Evolutionary conservation across 1,140 invertebrate species (phyloP).

Genomic region (Drosophila equinoxialis): DNA sequence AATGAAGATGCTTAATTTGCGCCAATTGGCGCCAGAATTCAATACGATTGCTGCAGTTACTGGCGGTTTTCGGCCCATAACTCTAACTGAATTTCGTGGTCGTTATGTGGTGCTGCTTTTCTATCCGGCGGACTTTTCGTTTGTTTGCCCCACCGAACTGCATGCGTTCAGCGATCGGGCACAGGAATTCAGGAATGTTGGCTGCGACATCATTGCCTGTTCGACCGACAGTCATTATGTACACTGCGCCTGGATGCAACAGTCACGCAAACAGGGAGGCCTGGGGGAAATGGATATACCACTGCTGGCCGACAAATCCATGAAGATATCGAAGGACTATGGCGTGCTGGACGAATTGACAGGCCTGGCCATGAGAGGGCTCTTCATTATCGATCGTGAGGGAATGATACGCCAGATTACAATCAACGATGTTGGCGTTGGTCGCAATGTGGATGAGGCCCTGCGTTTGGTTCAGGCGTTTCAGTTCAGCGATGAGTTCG

Average conservation of each 20-base stretch:
- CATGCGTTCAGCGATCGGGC: constrained; percentile 95
- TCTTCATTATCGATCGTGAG: constrained; percentile 98
- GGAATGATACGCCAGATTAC: constrained; percentile 97
- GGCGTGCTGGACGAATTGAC: constrained; percentile 96
- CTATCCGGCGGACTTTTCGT: constrained; percentile 98
- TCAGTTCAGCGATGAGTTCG: constrained; percentile 96
- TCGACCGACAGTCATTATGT: constrained; percentile 95
- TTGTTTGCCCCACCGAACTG: constrained; percentile 97
- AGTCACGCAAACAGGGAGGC: constrained; percentile 95
- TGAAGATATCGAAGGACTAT: constrained; percentile 93
- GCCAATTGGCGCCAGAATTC: constrained; percentile 90
- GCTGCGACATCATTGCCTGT: constrained; percentile 92
- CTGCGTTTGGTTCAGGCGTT: constrained; percentile 97
- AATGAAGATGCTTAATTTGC: constrained; percentile 46
- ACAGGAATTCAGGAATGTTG: constrained; percentile 92
- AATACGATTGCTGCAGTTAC: constrained; percentile 90
- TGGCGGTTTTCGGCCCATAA: constrained; percentile 94
- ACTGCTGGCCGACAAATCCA: constrained; percentile 95
- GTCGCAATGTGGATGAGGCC: constrained; percentile 96
- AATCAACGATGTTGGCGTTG: constrained; percentile 98
- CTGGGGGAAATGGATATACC: constrained; percentile 98
- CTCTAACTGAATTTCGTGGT: constrained; percentile 93
- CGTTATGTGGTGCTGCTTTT: constrained; percentile 98
- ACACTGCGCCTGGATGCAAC: constrained; percentile 97
- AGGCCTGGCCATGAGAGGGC: constrained; percentile 96